Percentiles rank a stretch among this genome's conserved stretches.
These are phyloP conservation scores for Merluccius polli DNA, from an alignment of 2,797 vertebrate genomes.

Conservation along the genomic window DNA sequence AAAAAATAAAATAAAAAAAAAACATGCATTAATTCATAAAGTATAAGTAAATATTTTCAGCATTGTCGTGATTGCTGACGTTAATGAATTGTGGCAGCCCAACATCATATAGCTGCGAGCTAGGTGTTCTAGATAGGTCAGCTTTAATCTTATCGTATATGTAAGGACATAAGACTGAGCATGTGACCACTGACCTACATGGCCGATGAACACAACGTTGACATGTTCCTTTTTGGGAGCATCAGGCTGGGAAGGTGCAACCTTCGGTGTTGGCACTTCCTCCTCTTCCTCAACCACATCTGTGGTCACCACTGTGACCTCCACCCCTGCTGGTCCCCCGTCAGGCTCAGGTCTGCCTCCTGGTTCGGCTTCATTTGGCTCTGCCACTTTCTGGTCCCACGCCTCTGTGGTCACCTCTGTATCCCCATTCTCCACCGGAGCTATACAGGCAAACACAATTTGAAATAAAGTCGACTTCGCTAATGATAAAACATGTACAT, in stretches of 20 bases:
- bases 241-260: slow-evolving; percentile 78
- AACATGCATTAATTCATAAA: too few relatives aligned
- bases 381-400: slow-evolving; percentile 94
- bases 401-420: slow-evolving; percentile 86
- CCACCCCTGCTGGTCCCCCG: slow-evolving; percentile 63
- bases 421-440: slow-evolving; percentile 88
- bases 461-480: neutral
- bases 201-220: slow-evolving; percentile 98
- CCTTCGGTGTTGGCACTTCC: slow-evolving; percentile 84
- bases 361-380: slow-evolving; percentile 82
- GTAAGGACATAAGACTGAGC: neutral
- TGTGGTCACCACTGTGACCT: slow-evolving; percentile 53
- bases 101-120: too few relatives aligned
- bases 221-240: slow-evolving; percentile 96
- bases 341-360: slow-evolving; percentile 74
- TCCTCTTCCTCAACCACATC: slow-evolving; percentile 92
- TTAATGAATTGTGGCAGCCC: too few relatives aligned
- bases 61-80: too few relatives aligned
- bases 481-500: too few relatives aligned
- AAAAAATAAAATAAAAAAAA: too few relatives aligned
- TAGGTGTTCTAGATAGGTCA: too few relatives aligned
- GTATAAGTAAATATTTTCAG: too few relatives aligned
- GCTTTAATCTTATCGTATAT: neutral
- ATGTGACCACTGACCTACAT: slow-evolving; percentile 84
- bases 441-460: slow-evolving; percentile 41